phyloP scores from a whole-genome alignment of 2,797 vertebrate species.

The Epinephelus coioides region DNA sequence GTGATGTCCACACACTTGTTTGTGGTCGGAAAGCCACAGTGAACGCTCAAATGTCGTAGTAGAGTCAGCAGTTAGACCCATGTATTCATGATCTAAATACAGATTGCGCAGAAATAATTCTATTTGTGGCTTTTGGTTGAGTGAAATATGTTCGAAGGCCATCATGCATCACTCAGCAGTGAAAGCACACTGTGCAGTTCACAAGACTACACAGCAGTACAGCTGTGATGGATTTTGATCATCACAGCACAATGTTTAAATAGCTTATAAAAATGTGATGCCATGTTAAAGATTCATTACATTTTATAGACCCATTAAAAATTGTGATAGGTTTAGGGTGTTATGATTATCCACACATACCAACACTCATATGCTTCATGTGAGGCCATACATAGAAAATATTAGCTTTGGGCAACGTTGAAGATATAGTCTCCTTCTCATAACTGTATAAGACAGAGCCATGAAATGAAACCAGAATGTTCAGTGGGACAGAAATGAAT shows the following conservation, averaged over 20 bases:
- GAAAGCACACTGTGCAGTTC: slow-evolving; percentile 21
- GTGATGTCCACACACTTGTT: slow-evolving; percentile 47
- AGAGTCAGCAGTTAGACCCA: slow-evolving; percentile 47
- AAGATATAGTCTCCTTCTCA: slow-evolving; percentile 23
- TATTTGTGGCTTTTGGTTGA: slow-evolving; percentile 63
- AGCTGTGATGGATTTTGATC: slow-evolving; percentile 61
- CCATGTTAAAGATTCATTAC: slow-evolving; percentile 70
- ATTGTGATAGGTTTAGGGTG: slow-evolving; percentile 53
- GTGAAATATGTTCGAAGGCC: slow-evolving; percentile 47
- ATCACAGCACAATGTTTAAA: slow-evolving; percentile 49
- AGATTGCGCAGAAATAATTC: slow-evolving; percentile 59
- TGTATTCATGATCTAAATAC: slow-evolving; percentile 51
- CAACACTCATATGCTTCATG: slow-evolving; percentile 37
- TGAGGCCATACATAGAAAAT: slow-evolving; percentile 52
- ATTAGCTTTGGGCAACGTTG: slow-evolving; percentile 46
- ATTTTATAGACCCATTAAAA: slow-evolving; percentile 78
- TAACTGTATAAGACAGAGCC: slow-evolving; percentile 31
- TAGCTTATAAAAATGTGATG: slow-evolving; percentile 53
- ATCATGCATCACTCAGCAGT: slow-evolving; percentile 35
- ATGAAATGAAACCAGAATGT: slow-evolving; percentile 46
- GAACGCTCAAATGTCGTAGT: slow-evolving; percentile 31
- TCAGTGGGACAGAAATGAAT: slow-evolving; percentile 47
- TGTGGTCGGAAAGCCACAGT: slow-evolving; percentile 49
- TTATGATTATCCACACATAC: slow-evolving; percentile 57
- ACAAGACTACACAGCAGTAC: slow-evolving; percentile 27